Base-by-base conservation (phyloP, 2,797 vertebrate genomes). In the Peromyscus attwateri region DNA sequence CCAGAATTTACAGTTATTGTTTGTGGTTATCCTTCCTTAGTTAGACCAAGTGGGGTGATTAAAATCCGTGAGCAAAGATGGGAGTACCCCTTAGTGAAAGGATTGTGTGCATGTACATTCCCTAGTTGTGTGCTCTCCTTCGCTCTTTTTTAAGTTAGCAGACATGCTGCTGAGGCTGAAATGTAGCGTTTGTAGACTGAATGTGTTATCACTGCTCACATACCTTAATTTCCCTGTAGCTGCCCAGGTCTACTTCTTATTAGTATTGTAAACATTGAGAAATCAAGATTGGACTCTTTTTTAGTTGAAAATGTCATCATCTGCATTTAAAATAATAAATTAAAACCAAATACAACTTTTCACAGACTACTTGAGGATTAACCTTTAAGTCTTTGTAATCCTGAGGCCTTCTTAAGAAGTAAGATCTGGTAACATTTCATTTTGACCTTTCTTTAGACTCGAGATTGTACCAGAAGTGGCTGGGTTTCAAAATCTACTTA, bases 401-500 rank as follows among this genome's bases (percentile, higher is more conserved):
- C 60, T 62, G 77, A 96, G 40, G 89, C 94, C 94, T 91, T 87
- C 82, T 95, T 95, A 81, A 90, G 94, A 95, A 76, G 40, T 92
- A 84, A 75, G 93, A 40, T 34, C 60, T 92, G 40, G 55, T 77
- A 94, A 87, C 76, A 75, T 95, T 97, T 94, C 64, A 87, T 97
- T 96, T 97, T 97, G 96, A 97, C 93, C 92, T 96, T 96, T 95
- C 70, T 95, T 64, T 96, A 37, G 13, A 49, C 27, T 93, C 29
- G n/a, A 95, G 95, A 93, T 96, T 97, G 2, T 94, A 91, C 95
- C 57, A 87, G 71, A 94, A 96, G 43, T 93, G 87, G 70, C 87
- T 97, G 95, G n/a, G 40, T 88, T 97, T 97, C 93, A 62, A 96
- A 96, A 94, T 91, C 77, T 91, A 1, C 43, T 94, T 96, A 87